Evolutionary conservation across 2,113 vertebrate genomes (phyloP).

Genomic region (Lasiurus cinereus): DNA sequence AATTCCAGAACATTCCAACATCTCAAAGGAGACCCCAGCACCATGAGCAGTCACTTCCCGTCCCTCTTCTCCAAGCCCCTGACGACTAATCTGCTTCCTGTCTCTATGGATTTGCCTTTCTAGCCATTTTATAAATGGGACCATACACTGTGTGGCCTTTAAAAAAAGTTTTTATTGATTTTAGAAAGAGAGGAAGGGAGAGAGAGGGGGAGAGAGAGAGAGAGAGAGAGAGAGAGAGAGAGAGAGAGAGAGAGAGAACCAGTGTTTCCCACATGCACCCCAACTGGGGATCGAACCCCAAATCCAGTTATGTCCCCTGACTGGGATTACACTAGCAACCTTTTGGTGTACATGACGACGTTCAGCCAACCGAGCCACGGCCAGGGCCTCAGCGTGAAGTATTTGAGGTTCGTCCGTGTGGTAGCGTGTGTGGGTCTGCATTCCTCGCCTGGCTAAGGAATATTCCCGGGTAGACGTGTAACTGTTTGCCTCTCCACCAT

Average conservation of each 20-base stretch:
- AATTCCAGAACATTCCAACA: not conserved
- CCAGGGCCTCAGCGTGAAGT: not conserved
- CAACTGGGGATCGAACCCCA: too few species aligned
- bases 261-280: too few species aligned
- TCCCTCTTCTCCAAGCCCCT: not conserved
- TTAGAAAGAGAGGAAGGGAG: too few species aligned
- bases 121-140: not conserved
- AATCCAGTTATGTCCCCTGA: too few species aligned
- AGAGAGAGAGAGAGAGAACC: too few species aligned
- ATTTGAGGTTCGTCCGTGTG: not conserved
- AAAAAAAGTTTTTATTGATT: too few species aligned
- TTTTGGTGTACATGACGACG: too few species aligned
- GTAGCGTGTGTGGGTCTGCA: not conserved
- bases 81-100: too few species aligned
- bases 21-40: not conserved
- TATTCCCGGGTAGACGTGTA: rapidly evolving
- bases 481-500: not conserved
- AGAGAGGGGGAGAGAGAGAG: too few species aligned
- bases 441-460: not conserved
- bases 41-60: not conserved
- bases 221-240: too few species aligned
- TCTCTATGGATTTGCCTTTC: not conserved
- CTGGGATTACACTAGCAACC: too few species aligned
- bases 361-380: too few species aligned
- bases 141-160: not conserved